phyloP scores from a whole-genome alignment of 1,140 invertebrate species.

The Holcopasites calliopsidis region DNA sequence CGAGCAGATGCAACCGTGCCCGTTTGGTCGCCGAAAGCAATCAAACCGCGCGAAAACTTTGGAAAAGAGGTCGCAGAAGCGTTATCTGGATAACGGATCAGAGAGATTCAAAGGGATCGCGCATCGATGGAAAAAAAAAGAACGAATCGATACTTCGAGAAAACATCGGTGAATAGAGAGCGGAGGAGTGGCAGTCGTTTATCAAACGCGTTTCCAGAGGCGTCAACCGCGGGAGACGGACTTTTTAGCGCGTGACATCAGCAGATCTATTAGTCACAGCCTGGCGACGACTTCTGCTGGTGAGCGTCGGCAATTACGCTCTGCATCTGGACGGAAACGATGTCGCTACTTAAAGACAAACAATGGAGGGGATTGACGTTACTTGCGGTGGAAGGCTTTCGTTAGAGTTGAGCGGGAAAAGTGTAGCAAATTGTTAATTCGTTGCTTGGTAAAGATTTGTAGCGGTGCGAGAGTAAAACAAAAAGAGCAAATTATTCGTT shows the following conservation, averaged over 20 bases:
- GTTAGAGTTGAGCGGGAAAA: constrained; percentile 53
- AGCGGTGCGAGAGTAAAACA: no score
- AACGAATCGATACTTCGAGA: constrained; percentile 5
- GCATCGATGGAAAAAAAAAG: constrained; percentile 2
- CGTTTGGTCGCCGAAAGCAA: neutral
- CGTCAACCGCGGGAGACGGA: constrained; percentile 1
- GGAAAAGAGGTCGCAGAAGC: neutral
- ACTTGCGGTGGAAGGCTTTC: constrained; percentile 35
- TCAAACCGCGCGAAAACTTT: neutral
- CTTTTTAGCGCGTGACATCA: constrained; percentile 57
- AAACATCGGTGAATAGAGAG: neutral
- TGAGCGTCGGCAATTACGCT: constrained; percentile 44
- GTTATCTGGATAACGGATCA: neutral
- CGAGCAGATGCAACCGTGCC: neutral
- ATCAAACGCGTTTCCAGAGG: constrained; percentile 34
- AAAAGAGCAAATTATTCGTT: no score
- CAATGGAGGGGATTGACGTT: constrained; percentile 24
- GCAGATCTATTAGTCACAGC: constrained; percentile 56
- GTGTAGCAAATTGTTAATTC: constrained; percentile 16
- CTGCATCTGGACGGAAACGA: constrained; percentile 40
- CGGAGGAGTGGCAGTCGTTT: neutral
- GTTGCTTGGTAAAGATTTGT: no score
- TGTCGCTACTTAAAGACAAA: constrained; percentile 31
- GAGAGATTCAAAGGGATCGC: neutral
- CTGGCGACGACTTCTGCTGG: constrained; percentile 21